phyloP scores from a whole-genome alignment of 2,113 vertebrate species.

The Haemorhous mexicanus region DNA sequence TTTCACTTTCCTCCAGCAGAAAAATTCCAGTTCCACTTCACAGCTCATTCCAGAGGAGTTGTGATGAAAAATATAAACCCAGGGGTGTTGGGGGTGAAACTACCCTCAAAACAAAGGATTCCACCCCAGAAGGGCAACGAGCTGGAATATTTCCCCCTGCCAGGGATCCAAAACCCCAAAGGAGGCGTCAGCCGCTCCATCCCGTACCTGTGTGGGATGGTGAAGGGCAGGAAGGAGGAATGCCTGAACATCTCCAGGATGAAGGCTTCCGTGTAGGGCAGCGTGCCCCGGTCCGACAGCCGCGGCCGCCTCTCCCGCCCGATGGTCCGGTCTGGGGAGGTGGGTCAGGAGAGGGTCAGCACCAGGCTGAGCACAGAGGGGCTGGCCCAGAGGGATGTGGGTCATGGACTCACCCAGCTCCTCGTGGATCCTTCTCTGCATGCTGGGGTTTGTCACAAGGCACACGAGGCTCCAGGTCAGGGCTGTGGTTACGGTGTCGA shows the following conservation, averaged over 20 bases:
- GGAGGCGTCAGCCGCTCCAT: fast-evolving
- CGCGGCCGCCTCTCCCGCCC: conserved; percentile 74
- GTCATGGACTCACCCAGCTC: conserved; percentile 80
- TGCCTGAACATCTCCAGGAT: conserved; percentile 89
- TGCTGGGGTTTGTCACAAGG: conserved; percentile 77
- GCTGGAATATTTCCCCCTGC: neutral
- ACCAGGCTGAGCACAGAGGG: fast-evolving
- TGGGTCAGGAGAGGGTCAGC: neutral
- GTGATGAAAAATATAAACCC: neutral
- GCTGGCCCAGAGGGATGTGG: fast-evolving
- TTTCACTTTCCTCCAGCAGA: neutral
- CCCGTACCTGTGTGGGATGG: conserved; percentile 89
- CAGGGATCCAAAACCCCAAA: fast-evolving
- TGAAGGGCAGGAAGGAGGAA: conserved; percentile 88
- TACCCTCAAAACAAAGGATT: neutral
- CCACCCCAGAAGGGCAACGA: neutral
- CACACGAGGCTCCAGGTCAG: conserved; percentile 87
- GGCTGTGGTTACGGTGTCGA: conserved; percentile 81
- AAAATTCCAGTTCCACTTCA: neutral
- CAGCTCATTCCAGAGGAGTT: neutral
- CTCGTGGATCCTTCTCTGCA: conserved; percentile 82
- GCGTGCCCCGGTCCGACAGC: conserved; percentile 73
- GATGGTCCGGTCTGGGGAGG: conserved; percentile 75
- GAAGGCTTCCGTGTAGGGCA: conserved; percentile 87
- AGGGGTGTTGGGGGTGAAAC: neutral